Evolutionary conservation across 2,797 vertebrate genomes (phyloP), one percentile per base, ranked within the genome.

Genomic region (Etheostoma perlongum): DNA sequence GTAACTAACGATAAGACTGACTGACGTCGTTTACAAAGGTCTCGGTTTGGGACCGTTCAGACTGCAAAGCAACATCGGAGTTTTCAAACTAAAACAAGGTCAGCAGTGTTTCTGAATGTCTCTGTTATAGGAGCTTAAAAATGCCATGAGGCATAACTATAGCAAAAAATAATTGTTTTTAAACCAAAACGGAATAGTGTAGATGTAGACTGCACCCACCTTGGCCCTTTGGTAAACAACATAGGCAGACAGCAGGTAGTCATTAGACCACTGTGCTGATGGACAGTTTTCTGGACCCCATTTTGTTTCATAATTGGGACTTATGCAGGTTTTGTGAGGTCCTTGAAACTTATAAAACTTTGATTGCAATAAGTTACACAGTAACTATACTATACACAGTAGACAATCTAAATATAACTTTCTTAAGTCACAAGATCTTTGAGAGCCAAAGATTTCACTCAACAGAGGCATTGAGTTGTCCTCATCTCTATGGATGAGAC

Each of bases 401-500:
- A 15, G 8, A 54, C 21, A 7, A 46, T 55, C 27, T 58, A 51
- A 72, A 75, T 71, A 72, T 42, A 70, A 55, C 30, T 57, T 62
- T 42, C 52, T 16, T 5, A 13, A 57, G 3, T 71, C 65, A 51
- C 14, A 70, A 59, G 30, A 71, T 68, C 23, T 21, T 5, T 25
- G 10, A 12, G 49, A 71, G 25, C 49, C 40, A 58, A 27, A 36
- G 49, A 46, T 44, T 70, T 58, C 40, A 51, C 6, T 19, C 14
- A 25, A 36, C 53, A 68, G 61, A 61, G 36, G 14, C 1, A 1
- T 55, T 49, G 27, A 72, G 63, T 79, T 78, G 36, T 79, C 74
- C 62, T 81, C 64, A 60, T 73, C 62, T 71, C 46, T 60, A 5
- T 61, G 53, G 79, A 77, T 59, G 66, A 79, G 33, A 74, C 66